Evolutionary conservation across 2,888 invertebrate genomes (phyloP).

Genomic region (Sceliomorpha sp.): DNA sequence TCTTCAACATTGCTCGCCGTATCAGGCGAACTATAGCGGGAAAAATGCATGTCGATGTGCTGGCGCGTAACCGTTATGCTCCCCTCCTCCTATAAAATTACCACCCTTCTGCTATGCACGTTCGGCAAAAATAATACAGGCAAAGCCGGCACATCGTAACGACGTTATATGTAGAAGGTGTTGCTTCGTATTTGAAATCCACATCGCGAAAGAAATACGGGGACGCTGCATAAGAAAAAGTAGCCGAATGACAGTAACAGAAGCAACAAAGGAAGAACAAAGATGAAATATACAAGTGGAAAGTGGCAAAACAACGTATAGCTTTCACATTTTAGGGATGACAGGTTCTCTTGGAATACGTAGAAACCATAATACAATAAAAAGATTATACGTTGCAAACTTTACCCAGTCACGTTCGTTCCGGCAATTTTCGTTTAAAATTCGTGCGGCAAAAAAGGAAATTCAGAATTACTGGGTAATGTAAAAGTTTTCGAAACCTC

Average conservation of each 20-base stretch:
- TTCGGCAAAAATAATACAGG: slow-evolving; percentile 39
- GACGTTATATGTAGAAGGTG: slow-evolving; percentile 43
- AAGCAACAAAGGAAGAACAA: slow-evolving; percentile 39
- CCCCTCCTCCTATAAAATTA: slow-evolving; percentile 7
- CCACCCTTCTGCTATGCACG: slow-evolving; percentile 8
- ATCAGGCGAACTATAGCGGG: not conserved
- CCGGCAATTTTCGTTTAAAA: slow-evolving; percentile 1
- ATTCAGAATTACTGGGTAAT: no score
- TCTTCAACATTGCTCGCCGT: not conserved
- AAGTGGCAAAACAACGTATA: slow-evolving; percentile 49
- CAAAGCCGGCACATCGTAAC: slow-evolving; percentile 35
- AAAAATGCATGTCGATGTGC: slow-evolving; percentile 2
- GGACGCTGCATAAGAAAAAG: slow-evolving; percentile 47
- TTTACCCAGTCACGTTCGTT: slow-evolving; percentile 13
- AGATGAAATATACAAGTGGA: slow-evolving; percentile 48
- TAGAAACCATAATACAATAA: slow-evolving; percentile 37
- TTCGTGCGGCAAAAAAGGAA: slow-evolving; percentile 48
- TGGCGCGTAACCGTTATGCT: not conserved
- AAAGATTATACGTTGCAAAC: slow-evolving; percentile 31
- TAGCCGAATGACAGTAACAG: slow-evolving; percentile 47
- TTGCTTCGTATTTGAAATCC: slow-evolving; percentile 51
- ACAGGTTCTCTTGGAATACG: slow-evolving; percentile 31
- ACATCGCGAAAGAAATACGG: slow-evolving; percentile 45
- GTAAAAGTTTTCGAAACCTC: no score
- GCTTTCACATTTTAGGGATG: slow-evolving; percentile 40